These are phyloP conservation scores for Forbesichthys agassizii DNA, from an alignment of 2,113 vertebrate species.

Conservation along the genomic window DNA sequence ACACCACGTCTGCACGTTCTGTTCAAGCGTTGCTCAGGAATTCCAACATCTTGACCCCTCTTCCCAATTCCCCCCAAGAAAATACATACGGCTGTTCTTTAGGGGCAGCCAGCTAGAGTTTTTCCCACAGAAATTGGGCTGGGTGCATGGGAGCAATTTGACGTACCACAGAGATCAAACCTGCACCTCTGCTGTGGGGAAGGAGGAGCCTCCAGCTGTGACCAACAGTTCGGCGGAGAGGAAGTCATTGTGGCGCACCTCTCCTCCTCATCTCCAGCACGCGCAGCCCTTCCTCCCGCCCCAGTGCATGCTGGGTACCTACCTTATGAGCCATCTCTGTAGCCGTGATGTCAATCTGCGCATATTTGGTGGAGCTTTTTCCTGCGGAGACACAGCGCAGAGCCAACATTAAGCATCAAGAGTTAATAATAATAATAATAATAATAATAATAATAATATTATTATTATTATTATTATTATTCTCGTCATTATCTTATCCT, in stretches of 20 bases:
- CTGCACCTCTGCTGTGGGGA: not conserved
- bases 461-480: too few relatives aligned
- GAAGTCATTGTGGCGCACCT: conserved; percentile 75
- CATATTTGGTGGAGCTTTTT: conserved; percentile 78
- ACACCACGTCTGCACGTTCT: conserved; percentile 8
- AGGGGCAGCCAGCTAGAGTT: not conserved
- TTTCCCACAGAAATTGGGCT: not conserved
- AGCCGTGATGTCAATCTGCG: conserved; percentile 87
- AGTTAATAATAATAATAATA: too few relatives aligned
- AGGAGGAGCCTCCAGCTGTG: conserved; percentile 1
- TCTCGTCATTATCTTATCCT: not conserved
- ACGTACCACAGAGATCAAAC: conserved; percentile 5
- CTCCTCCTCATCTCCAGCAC: conserved; percentile 82
- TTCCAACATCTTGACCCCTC: not conserved
- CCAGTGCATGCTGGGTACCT: conserved; percentile 82
- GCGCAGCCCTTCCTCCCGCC: conserved; percentile 84
- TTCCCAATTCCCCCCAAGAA: not conserved
- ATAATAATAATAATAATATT: too few relatives aligned
- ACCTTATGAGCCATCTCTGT: conserved; percentile 87
- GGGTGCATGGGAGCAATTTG: not conserved
- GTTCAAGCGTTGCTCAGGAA: conserved; percentile 16
- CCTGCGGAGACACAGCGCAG: conserved; percentile 67
- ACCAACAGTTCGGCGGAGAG: not conserved
- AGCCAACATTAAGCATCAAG: not conserved
- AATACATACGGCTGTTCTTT: not conserved